Evolutionary conservation across 2,113 vertebrate species (phyloP).

Genomic region (Mastomys coucha): DNA sequence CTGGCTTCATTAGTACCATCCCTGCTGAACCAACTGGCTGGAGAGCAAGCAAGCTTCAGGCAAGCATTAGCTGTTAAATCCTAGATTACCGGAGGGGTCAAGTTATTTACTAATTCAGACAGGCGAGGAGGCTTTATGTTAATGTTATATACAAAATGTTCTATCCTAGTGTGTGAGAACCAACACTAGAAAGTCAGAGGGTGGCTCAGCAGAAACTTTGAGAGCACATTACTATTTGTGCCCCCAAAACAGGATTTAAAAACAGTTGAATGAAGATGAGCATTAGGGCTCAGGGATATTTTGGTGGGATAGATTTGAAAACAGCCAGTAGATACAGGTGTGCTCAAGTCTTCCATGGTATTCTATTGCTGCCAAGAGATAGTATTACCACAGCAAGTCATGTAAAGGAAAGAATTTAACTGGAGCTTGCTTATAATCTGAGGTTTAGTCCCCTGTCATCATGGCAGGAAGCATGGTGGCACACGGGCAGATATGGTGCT

Average conservation of each 20-base stretch:
- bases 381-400: background rate
- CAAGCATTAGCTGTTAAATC: conserved; percentile 16
- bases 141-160: background rate
- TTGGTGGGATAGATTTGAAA: conserved; percentile 55
- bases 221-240: conserved; percentile 40
- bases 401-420: background rate
- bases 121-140: background rate
- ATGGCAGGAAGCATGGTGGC: background rate
- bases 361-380: background rate
- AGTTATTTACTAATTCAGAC: conserved; percentile 48
- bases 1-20: conserved; percentile 61
- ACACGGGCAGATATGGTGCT: background rate
- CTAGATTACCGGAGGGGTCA: conserved; percentile 35
- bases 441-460: background rate
- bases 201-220: background rate
- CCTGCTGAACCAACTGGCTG: conserved; percentile 37
- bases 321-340: background rate
- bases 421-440: background rate
- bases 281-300: background rate
- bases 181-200: background rate
- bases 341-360: background rate
- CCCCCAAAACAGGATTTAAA: background rate
- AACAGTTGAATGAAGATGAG: background rate
- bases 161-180: background rate
- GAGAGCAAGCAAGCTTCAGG: conserved; percentile 45